A percentile compares a stretch with the other conserved stretches of the same genome.
phyloP scores from a whole-genome alignment of 2,113 vertebrate genomes.

The Zingel zingel region DNA sequence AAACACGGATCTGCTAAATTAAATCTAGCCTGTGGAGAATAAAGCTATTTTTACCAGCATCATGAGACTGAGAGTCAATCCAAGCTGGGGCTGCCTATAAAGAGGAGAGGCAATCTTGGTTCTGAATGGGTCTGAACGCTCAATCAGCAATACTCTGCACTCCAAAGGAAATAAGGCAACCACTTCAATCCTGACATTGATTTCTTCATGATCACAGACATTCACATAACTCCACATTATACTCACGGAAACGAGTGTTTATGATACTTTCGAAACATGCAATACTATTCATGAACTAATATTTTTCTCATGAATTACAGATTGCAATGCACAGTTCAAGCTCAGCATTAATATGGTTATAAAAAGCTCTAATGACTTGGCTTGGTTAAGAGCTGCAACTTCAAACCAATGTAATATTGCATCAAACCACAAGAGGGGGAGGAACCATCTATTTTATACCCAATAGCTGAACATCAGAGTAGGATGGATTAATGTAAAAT shows the following conservation, averaged over 20 bases:
- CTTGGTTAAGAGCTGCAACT: conserved; percentile 21
- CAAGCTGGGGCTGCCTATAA: conserved; percentile 74
- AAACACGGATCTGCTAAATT: conserved; percentile 75
- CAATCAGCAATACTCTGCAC: conserved; percentile 76
- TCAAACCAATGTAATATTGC: conserved; percentile 69
- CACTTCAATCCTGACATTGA: conserved; percentile 72
- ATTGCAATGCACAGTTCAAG: conserved; percentile 27
- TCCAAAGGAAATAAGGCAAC: conserved; percentile 73
- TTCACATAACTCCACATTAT: conserved; percentile 46
- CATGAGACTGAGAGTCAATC: conserved; percentile 81
- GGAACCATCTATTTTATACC: conserved; percentile 66
- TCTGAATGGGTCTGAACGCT: conserved; percentile 75
- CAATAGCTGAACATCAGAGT: conserved; percentile 44
- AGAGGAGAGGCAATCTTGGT: conserved; percentile 78
- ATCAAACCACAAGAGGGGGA: conserved; percentile 76
- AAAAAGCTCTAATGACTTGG: conserved; percentile 41
- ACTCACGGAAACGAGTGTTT: conserved; percentile 24
- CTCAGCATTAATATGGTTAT: conserved; percentile 16
- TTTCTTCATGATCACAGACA: conserved; percentile 59
- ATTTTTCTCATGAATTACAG: conserved; percentile 22
- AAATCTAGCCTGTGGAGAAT: conserved; percentile 80
- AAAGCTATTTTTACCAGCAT: conserved; percentile 82
- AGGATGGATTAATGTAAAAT: conserved; percentile 45
- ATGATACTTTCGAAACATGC: conserved; percentile 40
- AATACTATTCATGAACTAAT: not conserved